A percentile compares a stretch with the other conserved stretches of the same genome.
These are phyloP conservation scores for Dipodomys merriami DNA, from an alignment of 2,113 vertebrate genomes.

Conservation along the genomic window DNA sequence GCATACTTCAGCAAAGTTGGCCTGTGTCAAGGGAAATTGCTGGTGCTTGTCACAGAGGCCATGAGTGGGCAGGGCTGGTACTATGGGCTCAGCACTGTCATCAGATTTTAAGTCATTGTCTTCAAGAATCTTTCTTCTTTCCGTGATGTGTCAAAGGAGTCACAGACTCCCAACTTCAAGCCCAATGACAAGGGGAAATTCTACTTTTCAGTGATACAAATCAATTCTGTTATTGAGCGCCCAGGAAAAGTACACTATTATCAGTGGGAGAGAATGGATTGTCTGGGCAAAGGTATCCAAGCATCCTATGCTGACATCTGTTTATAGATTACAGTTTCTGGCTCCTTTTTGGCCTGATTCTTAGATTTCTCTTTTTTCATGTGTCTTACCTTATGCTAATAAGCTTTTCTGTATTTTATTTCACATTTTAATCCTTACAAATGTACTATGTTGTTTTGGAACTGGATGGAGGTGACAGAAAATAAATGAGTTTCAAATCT, in stretches of 20 bases:
- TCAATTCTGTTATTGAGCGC: background rate
- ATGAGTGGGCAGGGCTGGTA: background rate
- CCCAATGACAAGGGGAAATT: background rate
- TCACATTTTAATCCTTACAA: conserved; percentile 28
- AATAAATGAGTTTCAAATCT: conserved; percentile 39
- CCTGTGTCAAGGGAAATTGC: background rate
- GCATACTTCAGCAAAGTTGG: background rate
- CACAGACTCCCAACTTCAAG: background rate
- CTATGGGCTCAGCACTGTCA: background rate
- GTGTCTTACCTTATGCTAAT: conserved; percentile 25
- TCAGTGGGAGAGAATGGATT: background rate
- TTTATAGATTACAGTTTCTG: background rate
- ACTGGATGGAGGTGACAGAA: conserved; percentile 25
- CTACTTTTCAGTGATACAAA: background rate
- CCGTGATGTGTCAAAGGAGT: background rate
- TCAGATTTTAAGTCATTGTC: background rate
- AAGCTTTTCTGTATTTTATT: conserved; percentile 9
- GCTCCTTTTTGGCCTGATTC: background rate
- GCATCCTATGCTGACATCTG: background rate
- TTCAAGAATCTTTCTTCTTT: background rate
- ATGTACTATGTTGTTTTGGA: conserved; percentile 32
- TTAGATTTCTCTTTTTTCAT: background rate
- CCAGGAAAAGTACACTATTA: background rate
- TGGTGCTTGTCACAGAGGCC: background rate
- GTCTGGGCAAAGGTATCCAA: background rate